These are phyloP conservation scores for Catostomus latipinnis DNA, from an alignment of 2,797 vertebrate species.

Conservation along the genomic window DNA sequence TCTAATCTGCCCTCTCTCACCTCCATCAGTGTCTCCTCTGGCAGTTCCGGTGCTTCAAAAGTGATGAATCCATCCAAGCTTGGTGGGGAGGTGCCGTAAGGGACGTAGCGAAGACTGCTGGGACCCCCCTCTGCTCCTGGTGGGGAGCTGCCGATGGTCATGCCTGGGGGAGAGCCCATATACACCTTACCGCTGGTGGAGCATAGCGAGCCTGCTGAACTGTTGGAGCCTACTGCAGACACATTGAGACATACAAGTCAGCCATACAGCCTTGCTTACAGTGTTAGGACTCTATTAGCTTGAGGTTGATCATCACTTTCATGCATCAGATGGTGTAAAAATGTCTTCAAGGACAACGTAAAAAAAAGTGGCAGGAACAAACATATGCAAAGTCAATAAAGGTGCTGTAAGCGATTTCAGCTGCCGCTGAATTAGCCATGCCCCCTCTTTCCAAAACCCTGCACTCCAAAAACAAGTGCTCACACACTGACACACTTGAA, in stretches of 20 bases:
- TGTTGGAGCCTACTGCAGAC: slow-evolving; percentile 90
- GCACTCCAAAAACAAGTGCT: no score
- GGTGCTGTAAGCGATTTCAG: no score
- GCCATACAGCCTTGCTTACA: background rate
- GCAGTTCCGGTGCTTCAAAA: slow-evolving; percentile 95
- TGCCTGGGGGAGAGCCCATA: slow-evolving; percentile 89
- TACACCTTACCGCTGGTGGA: slow-evolving; percentile 88
- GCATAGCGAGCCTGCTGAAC: slow-evolving; percentile 93
- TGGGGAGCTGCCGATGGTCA: slow-evolving; percentile 87
- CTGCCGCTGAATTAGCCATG: no score
- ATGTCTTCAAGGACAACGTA: background rate
- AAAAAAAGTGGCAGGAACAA: background rate
- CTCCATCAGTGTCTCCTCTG: slow-evolving; percentile 98
- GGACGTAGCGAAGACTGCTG: slow-evolving; percentile 89
- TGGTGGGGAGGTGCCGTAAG: slow-evolving; percentile 94
- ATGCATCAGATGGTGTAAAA: background rate
- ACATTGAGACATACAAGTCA: slow-evolving; percentile 8
- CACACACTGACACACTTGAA: no score
- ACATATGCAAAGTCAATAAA: background rate
- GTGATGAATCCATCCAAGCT: slow-evolving; percentile 96
- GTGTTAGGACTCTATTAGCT: background rate
- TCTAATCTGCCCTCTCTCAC: slow-evolving; percentile 66
- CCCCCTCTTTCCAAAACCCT: no score
- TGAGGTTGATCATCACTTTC: background rate
- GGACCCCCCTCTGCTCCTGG: slow-evolving; percentile 86